phyloP scores from a whole-genome alignment of 2,797 vertebrate genomes.

The Apogon talboti region DNA sequence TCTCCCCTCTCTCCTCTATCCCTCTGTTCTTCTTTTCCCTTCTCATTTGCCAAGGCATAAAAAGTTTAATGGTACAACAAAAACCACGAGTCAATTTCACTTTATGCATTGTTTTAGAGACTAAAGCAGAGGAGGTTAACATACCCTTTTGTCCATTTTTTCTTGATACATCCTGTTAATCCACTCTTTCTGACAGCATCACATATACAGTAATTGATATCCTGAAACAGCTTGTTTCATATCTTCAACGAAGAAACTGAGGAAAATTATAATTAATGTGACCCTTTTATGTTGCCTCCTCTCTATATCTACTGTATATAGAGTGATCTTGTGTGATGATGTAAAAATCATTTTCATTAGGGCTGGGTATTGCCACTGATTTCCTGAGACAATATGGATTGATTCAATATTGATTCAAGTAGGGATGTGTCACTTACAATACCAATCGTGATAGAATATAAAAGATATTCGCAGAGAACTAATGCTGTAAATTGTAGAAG shows the following conservation, averaged over 20 bases:
- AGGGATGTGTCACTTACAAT: too few species aligned
- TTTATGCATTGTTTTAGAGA: slow-evolving; percentile 3
- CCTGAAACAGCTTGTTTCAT: slow-evolving; percentile 4
- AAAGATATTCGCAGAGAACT: too few species aligned
- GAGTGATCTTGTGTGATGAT: too few species aligned
- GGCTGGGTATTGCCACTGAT: too few species aligned
- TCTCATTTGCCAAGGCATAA: slow-evolving; percentile 51
- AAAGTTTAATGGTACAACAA: slow-evolving; percentile 50
- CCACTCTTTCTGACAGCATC: not conserved
- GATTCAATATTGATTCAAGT: too few species aligned
- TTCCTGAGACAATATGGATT: too few species aligned
- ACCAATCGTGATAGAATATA: too few species aligned
- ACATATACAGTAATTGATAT: not conserved
- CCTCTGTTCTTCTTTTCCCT: slow-evolving; percentile 74
- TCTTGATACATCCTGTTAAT: not conserved
- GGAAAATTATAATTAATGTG: too few species aligned
- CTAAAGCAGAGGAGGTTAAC: slow-evolving; percentile 9
- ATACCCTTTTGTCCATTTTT: slow-evolving; percentile 4
- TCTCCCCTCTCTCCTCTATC: slow-evolving; percentile 79
- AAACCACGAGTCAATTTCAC: slow-evolving; percentile 64
- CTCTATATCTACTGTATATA: too few species aligned
- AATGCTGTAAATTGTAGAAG: too few species aligned
- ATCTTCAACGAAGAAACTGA: slow-evolving; percentile 4
- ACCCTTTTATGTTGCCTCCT: too few species aligned
- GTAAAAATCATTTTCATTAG: too few species aligned